Evolutionary conservation across 2,797 vertebrate genomes (phyloP), one percentile per base, ranked within the genome.

Genomic region (Poeciliopsis gracilis): DNA sequence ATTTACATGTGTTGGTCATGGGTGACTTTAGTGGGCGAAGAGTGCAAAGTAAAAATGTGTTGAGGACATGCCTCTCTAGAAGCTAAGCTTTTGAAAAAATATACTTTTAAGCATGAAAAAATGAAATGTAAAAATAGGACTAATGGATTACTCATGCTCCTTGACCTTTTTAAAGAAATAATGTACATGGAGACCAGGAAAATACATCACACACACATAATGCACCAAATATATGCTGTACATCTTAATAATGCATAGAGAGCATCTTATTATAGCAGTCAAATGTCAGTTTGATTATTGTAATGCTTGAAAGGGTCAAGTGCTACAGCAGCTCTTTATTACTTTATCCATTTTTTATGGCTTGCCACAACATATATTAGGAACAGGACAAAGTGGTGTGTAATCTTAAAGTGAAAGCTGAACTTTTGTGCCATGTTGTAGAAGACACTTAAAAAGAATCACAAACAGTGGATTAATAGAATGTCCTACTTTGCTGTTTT

Each of bases 231-330:
- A 25, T 66, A 30, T 4, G n/a, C 63, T 61, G 41, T 38, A 33
- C 30, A 55, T 12, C 47, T 82, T 67, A 82, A 83, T 84, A 73
- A 86, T 66, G 38, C 73, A 81, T 28, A 5, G 33, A 53, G 46
- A 77, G 36, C 11, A 12, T 69, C 47, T 76, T 45, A 77, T 73
- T 78, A 78, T 41, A 33, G 51, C 9, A 28, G 47, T 69, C n/a
- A 53, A 30, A 61, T 77, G 53, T 77, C 59, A 28, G 67, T 73
- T 72, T 75, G 38, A 82, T 78, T 61, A 70, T 77, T 73, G 41
- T 2, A 30, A 59, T 72, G 33, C 46, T 45, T 41, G 30, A 69
- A 72, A 53, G 55, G 28, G 20, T 80, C 76, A 43, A 73, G 46
- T 73, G 8, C 18, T 43, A 69, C 63, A 67, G 33, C 1, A 25